Evolutionary conservation across 2,797 vertebrate genomes (phyloP).

Genomic region (Gephyroberyx darwinii): DNA sequence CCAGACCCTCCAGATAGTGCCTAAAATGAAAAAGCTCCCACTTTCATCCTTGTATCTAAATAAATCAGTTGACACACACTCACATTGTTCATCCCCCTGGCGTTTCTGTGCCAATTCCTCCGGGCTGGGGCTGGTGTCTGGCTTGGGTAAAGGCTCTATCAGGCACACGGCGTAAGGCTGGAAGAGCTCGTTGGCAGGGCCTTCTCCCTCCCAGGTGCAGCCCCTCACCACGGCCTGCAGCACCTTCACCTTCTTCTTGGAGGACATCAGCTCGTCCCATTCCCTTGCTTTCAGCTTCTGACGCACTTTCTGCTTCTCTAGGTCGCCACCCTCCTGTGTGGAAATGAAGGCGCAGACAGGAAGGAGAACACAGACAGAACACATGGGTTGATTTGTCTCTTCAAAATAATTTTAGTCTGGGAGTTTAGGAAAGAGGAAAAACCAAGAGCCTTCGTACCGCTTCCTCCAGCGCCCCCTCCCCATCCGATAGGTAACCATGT

Average conservation of each 20-base stretch:
- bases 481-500: constrained; percentile 97
- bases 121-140: constrained; percentile 81
- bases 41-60: neutral
- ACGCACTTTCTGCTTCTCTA: constrained; percentile 92
- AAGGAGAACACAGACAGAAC: neutral
- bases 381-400: neutral
- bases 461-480: constrained; percentile 89
- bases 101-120: constrained; percentile 78
- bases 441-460: constrained; percentile 68
- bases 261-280: constrained; percentile 94
- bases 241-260: constrained; percentile 89
- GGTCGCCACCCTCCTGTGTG: constrained; percentile 86
- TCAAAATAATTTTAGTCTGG: neutral
- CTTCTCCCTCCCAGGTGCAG: constrained; percentile 87
- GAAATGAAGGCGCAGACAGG: neutral
- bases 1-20: neutral
- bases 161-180: constrained; percentile 84
- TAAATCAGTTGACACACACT: constrained; percentile 66
- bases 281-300: constrained; percentile 95
- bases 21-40: neutral
- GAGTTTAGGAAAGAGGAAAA: neutral
- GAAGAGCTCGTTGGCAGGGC: constrained; percentile 65
- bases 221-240: constrained; percentile 89
- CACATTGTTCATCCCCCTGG: constrained; percentile 86
- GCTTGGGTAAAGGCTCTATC: constrained; percentile 78